Base-by-base conservation (phyloP, 1,140 invertebrate species). In the Meloidogyne hapla region DNA sequence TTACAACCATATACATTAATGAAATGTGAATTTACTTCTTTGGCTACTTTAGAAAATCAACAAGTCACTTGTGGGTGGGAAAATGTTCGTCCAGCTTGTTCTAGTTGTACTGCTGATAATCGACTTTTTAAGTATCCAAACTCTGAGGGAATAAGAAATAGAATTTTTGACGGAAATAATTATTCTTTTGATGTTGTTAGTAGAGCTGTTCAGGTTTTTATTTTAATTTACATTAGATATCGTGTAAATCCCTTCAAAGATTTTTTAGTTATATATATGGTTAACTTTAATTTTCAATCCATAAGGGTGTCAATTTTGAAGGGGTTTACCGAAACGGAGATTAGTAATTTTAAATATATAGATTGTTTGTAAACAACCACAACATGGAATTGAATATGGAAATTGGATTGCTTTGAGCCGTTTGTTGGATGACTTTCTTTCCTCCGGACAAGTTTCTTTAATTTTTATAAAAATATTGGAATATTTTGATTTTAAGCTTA, bases 181-280 rank as follows among this genome's bases (percentile, higher is more conserved):
- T 79, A 80, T 26, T 67, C 77, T 5, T 79, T 79, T 80, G 77
- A 79, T 33, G 64, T 79, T 10, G 77, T 79, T 2, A 23, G 23
- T n/a, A 33, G 77, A 61, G 79, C 77, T 21, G 62, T 79, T 42
- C 77, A 79, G 64, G 74, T 68, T 42, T 8, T 8, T 26, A 23
- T 74, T 65, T n/a, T n/a, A n/a, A n/a, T n/a, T n/a, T n/a, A n/a
- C n/a, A n/a, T n/a, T 33, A 74, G n/a, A n/a, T 56, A 48, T 48
- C 4, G 15, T 48, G 15, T 48, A 18, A 48, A 4, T 6, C 33
- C n/a, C 21, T 74, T 42, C 1, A 73, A 25, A 12, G 4, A 33
- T 63, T 63, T 63, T 33, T n/a, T n/a, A n/a, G 33, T 6, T 6
- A 33, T 33, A 33, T 33, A 33, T 33, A 33, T 33, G 33, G 33